These are phyloP conservation scores for Lutjanus erythropterus DNA, from an alignment of 2,113 vertebrate species.

Conservation along the genomic window DNA sequence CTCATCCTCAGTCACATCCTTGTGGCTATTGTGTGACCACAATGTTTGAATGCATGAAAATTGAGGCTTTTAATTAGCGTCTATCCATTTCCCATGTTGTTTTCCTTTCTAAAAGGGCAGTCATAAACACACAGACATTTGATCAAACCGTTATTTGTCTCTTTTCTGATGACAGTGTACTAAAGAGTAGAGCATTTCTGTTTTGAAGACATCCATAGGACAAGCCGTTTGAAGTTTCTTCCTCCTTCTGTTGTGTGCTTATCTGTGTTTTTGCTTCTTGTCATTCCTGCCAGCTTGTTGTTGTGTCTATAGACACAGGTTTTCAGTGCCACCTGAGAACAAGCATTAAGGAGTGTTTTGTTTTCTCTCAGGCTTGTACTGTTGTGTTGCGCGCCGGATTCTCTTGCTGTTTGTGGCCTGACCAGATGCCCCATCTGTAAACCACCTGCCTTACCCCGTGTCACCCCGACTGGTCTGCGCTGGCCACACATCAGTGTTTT, in stretches of 20 bases:
- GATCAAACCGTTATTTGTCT: constrained; percentile 8
- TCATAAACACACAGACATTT: not conserved
- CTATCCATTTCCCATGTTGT: constrained; percentile 9
- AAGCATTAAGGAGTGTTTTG: constrained; percentile 28
- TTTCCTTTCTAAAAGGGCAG: not conserved
- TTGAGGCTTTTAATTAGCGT: not conserved
- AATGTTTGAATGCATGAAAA: constrained; percentile 6
- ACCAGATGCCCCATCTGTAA: constrained; percentile 66
- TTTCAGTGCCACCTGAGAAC: constrained; percentile 32
- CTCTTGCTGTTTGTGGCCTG: constrained; percentile 26
- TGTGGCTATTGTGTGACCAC: constrained; percentile 11
- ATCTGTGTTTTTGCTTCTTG: constrained; percentile 41
- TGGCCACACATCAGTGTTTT: constrained; percentile 54
- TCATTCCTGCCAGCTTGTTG: constrained; percentile 30
- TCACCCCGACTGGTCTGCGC: constrained; percentile 32
- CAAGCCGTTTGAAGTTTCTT: not conserved
- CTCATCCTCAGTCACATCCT: not conserved
- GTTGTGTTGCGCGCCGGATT: constrained; percentile 25
- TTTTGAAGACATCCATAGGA: not conserved
- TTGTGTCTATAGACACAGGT: constrained; percentile 36
- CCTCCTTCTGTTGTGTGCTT: not conserved
- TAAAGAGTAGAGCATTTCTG: not conserved
- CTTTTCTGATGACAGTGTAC: not conserved
- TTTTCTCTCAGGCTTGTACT: constrained; percentile 23
- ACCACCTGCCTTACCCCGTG: constrained; percentile 66